Base-by-base conservation (phyloP, 2,888 invertebrate species). In the Erebia ligea region DNA sequence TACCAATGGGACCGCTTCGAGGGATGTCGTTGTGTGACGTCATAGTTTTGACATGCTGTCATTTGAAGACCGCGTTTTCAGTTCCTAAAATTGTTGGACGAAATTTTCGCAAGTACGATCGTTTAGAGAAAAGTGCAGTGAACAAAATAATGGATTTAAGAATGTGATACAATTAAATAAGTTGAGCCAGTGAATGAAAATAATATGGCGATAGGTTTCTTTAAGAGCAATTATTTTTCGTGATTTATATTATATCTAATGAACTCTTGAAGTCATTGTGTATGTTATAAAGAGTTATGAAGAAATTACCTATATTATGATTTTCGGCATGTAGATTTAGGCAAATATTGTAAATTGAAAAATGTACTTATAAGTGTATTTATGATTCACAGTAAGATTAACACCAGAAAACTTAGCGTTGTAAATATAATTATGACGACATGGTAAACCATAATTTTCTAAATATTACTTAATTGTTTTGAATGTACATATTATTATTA, bases 1-100 rank as follows among this genome's bases (percentile, higher is more conserved):
- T 56, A 84, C 86, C 75, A 93, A 90, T 75, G 92, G 90, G 64
- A 80, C 86, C 15, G 84, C 86, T 71, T 84, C 92, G 6, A 88
- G 94, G 74, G 94, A 94, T 81, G 95, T 95, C 76, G 94, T 95
- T 75, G 95, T 95, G 94, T 95, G 95, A 95, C 95, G 94, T 89
- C 94, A 95, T 85, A 94, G 94, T 86, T 94, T 93, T 81, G 94
- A 94, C 82, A 91, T 93, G 90, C 90, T 94, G 85, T 94, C 94
- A 80, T 85, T 92, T 77, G 93, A 94, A 87, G 91, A 93, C 90
- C 92, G 94, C 87, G 88, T 90, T 86, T 89, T 91, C 87, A 94
- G 94, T 94, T 94, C 93, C 94, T 94, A 93, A 92, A 86, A 81
- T 84, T 75, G 82, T 85, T 84, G 83, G 84, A 88, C 86, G 81